Evolutionary conservation across 2,888 invertebrate genomes (phyloP), one percentile per base, ranked within the genome.

Genomic region (Ichneumon xanthorius): DNA sequence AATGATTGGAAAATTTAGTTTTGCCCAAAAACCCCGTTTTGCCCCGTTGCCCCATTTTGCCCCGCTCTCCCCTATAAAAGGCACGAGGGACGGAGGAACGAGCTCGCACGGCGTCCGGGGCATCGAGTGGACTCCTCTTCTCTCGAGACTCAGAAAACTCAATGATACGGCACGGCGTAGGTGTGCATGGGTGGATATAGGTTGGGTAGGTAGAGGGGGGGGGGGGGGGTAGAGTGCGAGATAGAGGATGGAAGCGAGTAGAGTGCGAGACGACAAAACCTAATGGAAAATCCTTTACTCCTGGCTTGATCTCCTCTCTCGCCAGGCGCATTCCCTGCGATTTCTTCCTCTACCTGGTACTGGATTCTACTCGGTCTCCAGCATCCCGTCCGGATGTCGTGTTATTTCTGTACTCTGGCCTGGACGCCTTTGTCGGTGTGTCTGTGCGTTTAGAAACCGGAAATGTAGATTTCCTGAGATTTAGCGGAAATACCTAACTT

Each of bases 251-350:
- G 58, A 45, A 70, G 58, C 68, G 58, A 48, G 50, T 19, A 30
- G 55, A 63, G 70, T 76, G 80, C 80, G 86, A 58, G 63, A 86
- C 85, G 85, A 86, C 87, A 78, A 89, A 88, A 88, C 86, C 87
- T 88, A 89, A 90, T 90, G 89, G 88, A 89, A 90, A 90, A 90
- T 90, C 88, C 88, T 90, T 88, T 87, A 87, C 86, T 84, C 76
- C 85, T 75, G 75, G 55, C 85, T 82, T 6, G 82, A 61, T 70
- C 80, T 75, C 48, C 48, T 45, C 45, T 79, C 55, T 81, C 26
- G 1, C 55, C 55, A 4, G 53, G n/a, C 48, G 61, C 72, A 72
- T 71, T 76, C 33, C 81, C n/a, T 33, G 30, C 63, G 9, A 7
- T 78, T 63, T 80, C 22, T 84, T 40, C 40, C 73, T 55, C 68